Conservation (phyloP, 1,140 invertebrate genomes). For the Pollicipes pollicipes region DNA sequence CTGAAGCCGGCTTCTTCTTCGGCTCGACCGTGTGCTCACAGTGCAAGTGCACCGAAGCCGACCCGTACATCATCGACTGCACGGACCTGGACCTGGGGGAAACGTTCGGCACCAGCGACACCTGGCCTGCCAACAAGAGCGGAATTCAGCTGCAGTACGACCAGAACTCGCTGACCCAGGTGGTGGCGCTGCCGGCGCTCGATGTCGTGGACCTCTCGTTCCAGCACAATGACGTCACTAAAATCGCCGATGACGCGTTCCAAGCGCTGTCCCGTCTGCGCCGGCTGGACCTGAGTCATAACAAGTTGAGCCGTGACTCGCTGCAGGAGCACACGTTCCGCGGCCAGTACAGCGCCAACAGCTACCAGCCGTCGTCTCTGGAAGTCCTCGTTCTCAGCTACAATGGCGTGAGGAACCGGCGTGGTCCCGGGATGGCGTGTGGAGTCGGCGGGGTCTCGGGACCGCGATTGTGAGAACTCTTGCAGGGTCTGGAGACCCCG, state of each 20-base stretch:
- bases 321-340: not conserved
- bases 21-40: not conserved
- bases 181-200: not conserved
- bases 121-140: not conserved
- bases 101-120: not conserved
- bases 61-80: not conserved
- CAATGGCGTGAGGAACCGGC: not conserved
- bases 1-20: not conserved
- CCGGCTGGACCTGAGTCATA: not conserved
- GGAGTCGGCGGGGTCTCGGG: no score
- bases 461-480: no score
- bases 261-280: not conserved
- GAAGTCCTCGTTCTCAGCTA: not conserved
- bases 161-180: not conserved
- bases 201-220: not conserved
- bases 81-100: not conserved
- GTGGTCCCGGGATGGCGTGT: no score
- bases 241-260: not conserved
- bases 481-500: no score
- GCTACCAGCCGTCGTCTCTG: not conserved
- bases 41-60: not conserved
- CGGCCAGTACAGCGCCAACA: not conserved
- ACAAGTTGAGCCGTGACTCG: not conserved
- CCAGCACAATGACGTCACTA: not conserved
- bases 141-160: not conserved